Base-by-base conservation (phyloP, 1,140 invertebrate genomes). In the Eumaeus atala region DNA sequence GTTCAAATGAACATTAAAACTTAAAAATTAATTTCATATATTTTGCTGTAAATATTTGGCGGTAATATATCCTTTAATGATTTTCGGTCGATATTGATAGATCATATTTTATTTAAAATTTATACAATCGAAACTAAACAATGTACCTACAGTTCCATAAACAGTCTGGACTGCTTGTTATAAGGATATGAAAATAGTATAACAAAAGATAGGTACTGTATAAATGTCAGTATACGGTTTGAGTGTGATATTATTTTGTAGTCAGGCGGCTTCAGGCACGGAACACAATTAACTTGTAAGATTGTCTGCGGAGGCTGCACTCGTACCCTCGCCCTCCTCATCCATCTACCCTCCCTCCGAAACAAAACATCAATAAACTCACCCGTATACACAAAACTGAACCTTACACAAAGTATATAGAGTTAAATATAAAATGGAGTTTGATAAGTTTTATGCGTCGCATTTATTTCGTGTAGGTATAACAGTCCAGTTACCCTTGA, bases 401-500 rank as follows among this genome's bases (percentile, higher is more conserved):
- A 60, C 60, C 60, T 54, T 79, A 71, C 40, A 4, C 8, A 9
- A 5, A 48, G 16, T 34, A 3, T 0, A 14, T 72, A 80, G 17
- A 65, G 77, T 72, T 42, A 6, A 58, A 52, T 62, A 52, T 73
- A n/a, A 49, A 0, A 48, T 66, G 52, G 11, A n/a, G 0, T 11
- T 42, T 59, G 65, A 72, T 64, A 76, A 84, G 76, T 87, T 87
- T 85, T 85, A 85, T 83, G 80, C 76, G 77, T 66, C 77, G 78
- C 79, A 87, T 87, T 84, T 87, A 87, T 87, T 84, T 87, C 72
- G 72, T 74, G 81, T 87, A 87, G 84, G 80, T 87, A 87, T 87
- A 87, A 63, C 87, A 87, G 87, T 88, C 87, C 84, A 87, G 84
- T 88, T 87, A 87, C 82, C 87, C 87, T 88, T 88, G 87, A 88